These are phyloP conservation scores for Paguma larvata DNA, from an alignment of 2,797 vertebrate species.

Conservation along the genomic window DNA sequence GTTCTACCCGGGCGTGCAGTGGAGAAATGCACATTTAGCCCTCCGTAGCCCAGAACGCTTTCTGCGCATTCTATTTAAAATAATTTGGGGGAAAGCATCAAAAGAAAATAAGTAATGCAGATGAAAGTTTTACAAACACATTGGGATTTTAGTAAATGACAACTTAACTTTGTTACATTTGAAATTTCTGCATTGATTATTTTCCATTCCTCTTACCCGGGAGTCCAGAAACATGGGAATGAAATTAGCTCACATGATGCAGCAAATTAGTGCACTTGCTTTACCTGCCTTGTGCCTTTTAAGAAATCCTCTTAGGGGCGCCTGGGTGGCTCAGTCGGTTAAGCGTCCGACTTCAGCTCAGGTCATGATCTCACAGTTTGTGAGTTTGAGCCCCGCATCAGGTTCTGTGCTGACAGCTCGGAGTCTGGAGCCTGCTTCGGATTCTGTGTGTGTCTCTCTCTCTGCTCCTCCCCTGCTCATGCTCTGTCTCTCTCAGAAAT, in stretches of 20 bases:
- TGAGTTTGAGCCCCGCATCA: no score
- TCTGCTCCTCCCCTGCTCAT: background rate
- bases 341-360: no score
- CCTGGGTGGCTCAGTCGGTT: no score
- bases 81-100: slow-evolving; percentile 42
- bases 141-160: slow-evolving; percentile 60
- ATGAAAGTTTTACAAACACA: slow-evolving; percentile 55
- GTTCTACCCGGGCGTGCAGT: background rate
- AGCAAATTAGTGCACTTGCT: background rate
- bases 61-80: slow-evolving; percentile 36
- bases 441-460: no score
- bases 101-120: slow-evolving; percentile 44
- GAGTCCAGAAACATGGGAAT: slow-evolving; percentile 50
- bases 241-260: slow-evolving; percentile 17
- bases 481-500: background rate
- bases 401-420: no score
- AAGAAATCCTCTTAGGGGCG: slow-evolving; percentile 32
- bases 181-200: slow-evolving; percentile 54
- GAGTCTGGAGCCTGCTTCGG: background rate
- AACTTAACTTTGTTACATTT: slow-evolving; percentile 58
- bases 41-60: background rate
- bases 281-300: background rate
- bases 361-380: no score
- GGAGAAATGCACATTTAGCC: background rate
- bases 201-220: slow-evolving; percentile 43